A percentile compares a stretch with the other conserved stretches of the same genome.
These are phyloP conservation scores for Acinonyx jubatus DNA, from an alignment of 2,113 vertebrate species.

Conservation along the genomic window DNA sequence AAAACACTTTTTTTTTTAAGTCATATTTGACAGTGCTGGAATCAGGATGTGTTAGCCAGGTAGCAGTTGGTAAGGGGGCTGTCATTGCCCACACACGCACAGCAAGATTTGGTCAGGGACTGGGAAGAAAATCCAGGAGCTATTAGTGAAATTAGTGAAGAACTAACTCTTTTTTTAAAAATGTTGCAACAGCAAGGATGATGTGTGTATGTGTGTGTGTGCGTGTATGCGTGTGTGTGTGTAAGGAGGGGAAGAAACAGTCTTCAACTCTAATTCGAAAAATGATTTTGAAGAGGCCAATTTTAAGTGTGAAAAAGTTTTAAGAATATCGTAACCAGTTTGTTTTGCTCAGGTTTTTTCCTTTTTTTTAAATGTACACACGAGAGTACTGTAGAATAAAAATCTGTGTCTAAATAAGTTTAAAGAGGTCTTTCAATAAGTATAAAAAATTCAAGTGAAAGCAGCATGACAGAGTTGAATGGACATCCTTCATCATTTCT, in stretches of 20 bases:
- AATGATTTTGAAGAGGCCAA: not conserved
- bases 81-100: not conserved
- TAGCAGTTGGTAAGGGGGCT: not conserved
- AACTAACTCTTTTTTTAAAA: not conserved
- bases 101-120: not conserved
- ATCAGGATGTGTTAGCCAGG: not conserved
- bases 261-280: conserved; percentile 12
- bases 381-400: not conserved
- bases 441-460: conserved; percentile 37
- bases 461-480: conserved; percentile 6
- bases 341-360: conserved; percentile 35
- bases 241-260: not conserved
- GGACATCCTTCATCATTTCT: conserved; percentile 36
- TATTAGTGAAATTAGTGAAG: not conserved
- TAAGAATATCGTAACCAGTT: conserved; percentile 9
- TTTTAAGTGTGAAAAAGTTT: not conserved
- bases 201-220: not conserved
- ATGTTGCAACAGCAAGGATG: not conserved
- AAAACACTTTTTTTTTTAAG: not conserved
- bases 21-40: conserved; percentile 35
- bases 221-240: not conserved
- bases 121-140: not conserved
- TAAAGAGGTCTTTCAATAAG: conserved; percentile 53
- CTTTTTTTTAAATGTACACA: not conserved
- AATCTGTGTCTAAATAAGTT: conserved; percentile 47